Evolutionary conservation across 2,888 invertebrate genomes (phyloP).

Genomic region (Xanthorhoe designata): DNA sequence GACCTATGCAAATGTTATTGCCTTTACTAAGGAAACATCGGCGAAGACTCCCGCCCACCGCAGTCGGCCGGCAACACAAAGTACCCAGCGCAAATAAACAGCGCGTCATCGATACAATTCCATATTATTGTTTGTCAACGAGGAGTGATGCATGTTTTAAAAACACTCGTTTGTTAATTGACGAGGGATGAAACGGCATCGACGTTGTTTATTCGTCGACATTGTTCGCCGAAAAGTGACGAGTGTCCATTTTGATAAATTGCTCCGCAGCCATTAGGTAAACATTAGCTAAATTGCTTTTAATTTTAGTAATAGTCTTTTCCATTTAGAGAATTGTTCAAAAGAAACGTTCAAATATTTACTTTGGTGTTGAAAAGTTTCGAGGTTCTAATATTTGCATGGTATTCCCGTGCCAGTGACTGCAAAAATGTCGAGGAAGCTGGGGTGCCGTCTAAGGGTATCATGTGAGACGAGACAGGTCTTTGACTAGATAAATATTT

Average conservation of each 20-base stretch:
- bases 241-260: constrained; percentile 30
- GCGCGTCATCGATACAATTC: constrained; percentile 21
- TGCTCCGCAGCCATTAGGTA: constrained; percentile 20
- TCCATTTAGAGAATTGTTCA: constrained; percentile 10
- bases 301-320: constrained; percentile 21
- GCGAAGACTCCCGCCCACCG: constrained; percentile 43
- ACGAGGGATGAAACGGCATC: constrained; percentile 42
- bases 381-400: constrained; percentile 35
- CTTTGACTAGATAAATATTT: constrained; percentile 47
- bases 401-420: constrained; percentile 33
- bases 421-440: constrained; percentile 40
- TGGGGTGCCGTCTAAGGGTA: constrained; percentile 31
- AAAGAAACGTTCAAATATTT: constrained; percentile 19
- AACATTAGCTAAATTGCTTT: constrained; percentile 37
- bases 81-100: constrained; percentile 14
- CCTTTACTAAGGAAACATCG: constrained; percentile 67
- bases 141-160: constrained; percentile 32
- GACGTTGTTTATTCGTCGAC: constrained; percentile 41
- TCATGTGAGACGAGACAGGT: constrained; percentile 42
- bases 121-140: constrained; percentile 32
- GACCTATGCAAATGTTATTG: constrained; percentile 81
- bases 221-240: constrained; percentile 40
- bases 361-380: constrained; percentile 23
- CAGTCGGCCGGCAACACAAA: constrained; percentile 32
- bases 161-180: constrained; percentile 43